Conservation (phyloP, 2,797 vertebrate genomes). For the Decapterus maruadsi region DNA sequence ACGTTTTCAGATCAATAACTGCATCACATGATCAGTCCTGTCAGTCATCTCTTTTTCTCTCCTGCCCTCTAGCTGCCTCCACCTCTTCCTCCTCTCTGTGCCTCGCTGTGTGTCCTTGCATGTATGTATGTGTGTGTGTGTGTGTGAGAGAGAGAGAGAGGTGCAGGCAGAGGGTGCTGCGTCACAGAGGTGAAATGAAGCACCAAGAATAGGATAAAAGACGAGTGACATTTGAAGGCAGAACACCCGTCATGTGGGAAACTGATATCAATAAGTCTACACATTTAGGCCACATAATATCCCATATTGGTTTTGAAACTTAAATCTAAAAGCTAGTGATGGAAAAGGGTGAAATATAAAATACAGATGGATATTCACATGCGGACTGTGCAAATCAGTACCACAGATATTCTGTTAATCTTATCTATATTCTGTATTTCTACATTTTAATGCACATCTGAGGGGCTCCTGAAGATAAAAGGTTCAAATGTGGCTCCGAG, state of each 20-base stretch:
- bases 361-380: not conserved
- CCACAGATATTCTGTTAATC: not conserved
- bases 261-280: not conserved
- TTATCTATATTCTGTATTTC: not conserved
- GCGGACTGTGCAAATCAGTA: not conserved
- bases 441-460: not conserved
- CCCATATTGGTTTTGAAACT: not conserved
- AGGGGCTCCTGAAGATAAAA: not conserved
- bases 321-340: not conserved
- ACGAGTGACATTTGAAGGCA: constrained; percentile 63
- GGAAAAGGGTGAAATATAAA: not conserved
- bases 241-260: constrained; percentile 15
- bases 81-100: not conserved
- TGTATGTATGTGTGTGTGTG: constrained; percentile 18
- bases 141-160: constrained; percentile 4
- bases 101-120: constrained; percentile 1
- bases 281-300: not conserved
- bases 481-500: not conserved
- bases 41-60: constrained; percentile 27
- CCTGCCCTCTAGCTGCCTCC: constrained; percentile 12
- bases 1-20: constrained; percentile 43
- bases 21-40: constrained; percentile 20
- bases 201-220: constrained; percentile 56
- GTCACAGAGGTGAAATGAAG: constrained; percentile 50
- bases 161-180: not conserved